Evolutionary conservation across 2,113 vertebrate species (phyloP), one percentile per base, ranked within the genome.

Genomic region (Aleadryas rufinucha): DNA sequence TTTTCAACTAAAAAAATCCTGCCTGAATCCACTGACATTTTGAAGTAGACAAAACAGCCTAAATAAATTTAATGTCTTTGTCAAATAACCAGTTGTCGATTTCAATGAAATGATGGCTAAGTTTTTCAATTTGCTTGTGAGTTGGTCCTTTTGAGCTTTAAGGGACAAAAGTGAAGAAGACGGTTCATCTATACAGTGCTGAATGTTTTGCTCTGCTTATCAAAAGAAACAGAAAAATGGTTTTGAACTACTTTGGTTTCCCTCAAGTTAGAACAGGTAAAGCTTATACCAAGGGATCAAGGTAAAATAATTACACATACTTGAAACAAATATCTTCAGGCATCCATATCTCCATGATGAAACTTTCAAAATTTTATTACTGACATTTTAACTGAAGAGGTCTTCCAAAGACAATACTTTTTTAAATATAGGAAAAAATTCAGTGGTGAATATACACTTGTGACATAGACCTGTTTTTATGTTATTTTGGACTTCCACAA

Each of bases 101-200:
- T 78, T 70, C 22, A 84, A 3, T 0, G 0, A 84, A 44, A 74
- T 11, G 3, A 70, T 7, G 9, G 7, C n/a, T n/a, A 20, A n/a
- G n/a, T 12, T 50, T 83, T 75, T 59, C 10, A 15, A 9, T 64
- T 45, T 44, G 5, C 2, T 28, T 10, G 2, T 28, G 28, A 41
- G 21, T 17, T 82, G 5, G 3, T 49, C 11, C 7, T 74, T 75
- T 70, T 45, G 23, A 49, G 19, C 5, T 64, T 49, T 39, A 60
- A 52, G 31, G n/a, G 17, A 52, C 28, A 74, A 64, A 92, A 79
- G 2, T 16, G 20, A 81, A 65, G 9, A 13, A 70, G 3, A n/a
- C 0, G 9, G 10, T 49, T 86, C 10, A 39, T 64, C 31, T 70
- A 3, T 16, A 28, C 13, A 20, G 6, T 28, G 11, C 7, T 77